Percentiles rank a stretch among this genome's conserved stretches.
Conservation (phyloP, 2,113 vertebrate species). For the Ardeotis arabs region DNA sequence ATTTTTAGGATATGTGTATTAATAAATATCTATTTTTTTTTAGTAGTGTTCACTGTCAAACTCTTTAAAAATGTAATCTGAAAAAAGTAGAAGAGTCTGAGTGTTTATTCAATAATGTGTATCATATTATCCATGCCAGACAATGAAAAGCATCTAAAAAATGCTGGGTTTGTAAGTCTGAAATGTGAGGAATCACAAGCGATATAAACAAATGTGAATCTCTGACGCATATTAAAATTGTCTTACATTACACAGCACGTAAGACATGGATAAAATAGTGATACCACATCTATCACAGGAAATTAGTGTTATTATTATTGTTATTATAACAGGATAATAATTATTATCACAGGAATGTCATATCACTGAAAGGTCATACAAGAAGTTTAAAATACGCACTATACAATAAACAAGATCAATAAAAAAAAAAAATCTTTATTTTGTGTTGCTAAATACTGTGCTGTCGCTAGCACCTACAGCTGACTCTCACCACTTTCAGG, state of each 20-base stretch:
- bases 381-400: background rate
- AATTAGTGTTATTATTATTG: background rate
- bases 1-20: background rate
- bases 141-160: slow-evolving; percentile 69
- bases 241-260: background rate
- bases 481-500: background rate
- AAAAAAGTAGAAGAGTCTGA: slow-evolving; percentile 36
- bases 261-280: background rate
- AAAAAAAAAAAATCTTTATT: background rate
- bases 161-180: slow-evolving; percentile 19
- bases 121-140: slow-evolving; percentile 21
- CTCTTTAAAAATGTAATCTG: slow-evolving; percentile 57
- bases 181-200: slow-evolving; percentile 30
- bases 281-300: background rate
- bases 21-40: slow-evolving; percentile 20
- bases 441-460: slow-evolving; percentile 5
- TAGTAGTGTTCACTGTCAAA: slow-evolving; percentile 19
- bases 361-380: background rate
- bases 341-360: background rate
- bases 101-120: slow-evolving; percentile 39
- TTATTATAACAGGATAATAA: background rate
- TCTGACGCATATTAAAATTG: background rate
- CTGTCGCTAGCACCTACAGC: background rate
- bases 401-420: background rate
- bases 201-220: background rate